Evolutionary conservation across 2,888 invertebrate genomes (phyloP).

Genomic region (Plemyria rubiginata): DNA sequence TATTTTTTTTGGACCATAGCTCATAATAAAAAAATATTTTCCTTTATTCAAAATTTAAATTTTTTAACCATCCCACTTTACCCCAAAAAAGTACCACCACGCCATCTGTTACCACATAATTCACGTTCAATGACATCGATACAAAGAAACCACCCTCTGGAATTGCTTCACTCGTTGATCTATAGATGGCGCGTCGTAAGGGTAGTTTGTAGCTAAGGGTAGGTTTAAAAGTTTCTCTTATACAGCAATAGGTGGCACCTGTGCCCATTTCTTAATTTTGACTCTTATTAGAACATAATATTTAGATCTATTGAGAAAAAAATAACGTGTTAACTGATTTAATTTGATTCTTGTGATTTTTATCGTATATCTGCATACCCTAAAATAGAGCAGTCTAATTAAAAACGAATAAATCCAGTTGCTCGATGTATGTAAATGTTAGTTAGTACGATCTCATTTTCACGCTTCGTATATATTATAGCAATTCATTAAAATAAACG

Average conservation of each 20-base stretch:
- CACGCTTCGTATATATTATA: slow-evolving; percentile 27
- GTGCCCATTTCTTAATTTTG: too few relatives aligned
- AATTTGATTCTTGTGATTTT: too few relatives aligned
- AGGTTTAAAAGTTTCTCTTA: slow-evolving; percentile 22
- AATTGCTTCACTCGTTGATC: neutral
- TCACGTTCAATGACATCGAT: slow-evolving; percentile 55
- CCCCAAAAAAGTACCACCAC: slow-evolving; percentile 30
- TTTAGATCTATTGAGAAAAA: too few relatives aligned
- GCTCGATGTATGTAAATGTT: neutral
- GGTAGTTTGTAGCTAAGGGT: slow-evolving; percentile 40
- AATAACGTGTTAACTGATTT: too few relatives aligned
- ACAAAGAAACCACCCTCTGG: slow-evolving; percentile 8
- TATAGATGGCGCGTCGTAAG: slow-evolving; percentile 61
- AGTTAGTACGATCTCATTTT: slow-evolving; percentile 30
- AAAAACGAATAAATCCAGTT: neutral
- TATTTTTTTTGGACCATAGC: too few relatives aligned
- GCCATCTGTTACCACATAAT: slow-evolving; percentile 68
- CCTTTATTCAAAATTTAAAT: too few relatives aligned
- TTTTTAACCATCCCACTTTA: neutral
- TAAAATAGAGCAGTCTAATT: neutral
- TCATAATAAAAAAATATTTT: too few relatives aligned
- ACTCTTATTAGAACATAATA: too few relatives aligned
- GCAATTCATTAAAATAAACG: slow-evolving; percentile 32
- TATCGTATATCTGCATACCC: too few relatives aligned
- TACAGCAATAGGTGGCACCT: slow-evolving; percentile 16